phyloP scores from a whole-genome alignment of 2,113 vertebrate genomes.

The Poeciliopsis turrubarensis region DNA sequence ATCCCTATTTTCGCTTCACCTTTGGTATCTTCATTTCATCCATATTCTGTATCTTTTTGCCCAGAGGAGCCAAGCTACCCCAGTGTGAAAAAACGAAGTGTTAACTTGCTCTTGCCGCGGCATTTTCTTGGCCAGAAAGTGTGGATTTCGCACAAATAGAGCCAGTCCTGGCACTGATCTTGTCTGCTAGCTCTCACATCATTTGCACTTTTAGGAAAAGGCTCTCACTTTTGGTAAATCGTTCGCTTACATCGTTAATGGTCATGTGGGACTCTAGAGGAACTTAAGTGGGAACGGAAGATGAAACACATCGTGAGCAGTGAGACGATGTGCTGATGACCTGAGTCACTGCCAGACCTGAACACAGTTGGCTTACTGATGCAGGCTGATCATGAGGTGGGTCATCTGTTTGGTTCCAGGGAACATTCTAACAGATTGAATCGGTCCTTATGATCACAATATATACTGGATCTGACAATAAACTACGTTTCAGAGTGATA shows the following conservation, averaged over 20 bases:
- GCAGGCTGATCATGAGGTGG: slow-evolving; percentile 59
- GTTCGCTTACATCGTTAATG: slow-evolving; percentile 75
- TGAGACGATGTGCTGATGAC: slow-evolving; percentile 71
- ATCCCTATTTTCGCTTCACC: slow-evolving; percentile 26
- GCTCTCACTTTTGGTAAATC: slow-evolving; percentile 68
- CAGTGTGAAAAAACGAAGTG: slow-evolving; percentile 61
- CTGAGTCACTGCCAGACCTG: slow-evolving; percentile 61
- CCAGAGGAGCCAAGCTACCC: slow-evolving; percentile 56
- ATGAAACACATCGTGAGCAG: slow-evolving; percentile 65
- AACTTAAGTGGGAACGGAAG: slow-evolving; percentile 47
- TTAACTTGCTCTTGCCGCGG: slow-evolving; percentile 64
- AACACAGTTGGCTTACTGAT: slow-evolving; percentile 49
- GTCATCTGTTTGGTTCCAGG: slow-evolving; percentile 62
- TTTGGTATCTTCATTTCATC: slow-evolving; percentile 34
- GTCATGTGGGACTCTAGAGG: slow-evolving; percentile 56
- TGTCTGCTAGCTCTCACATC: slow-evolving; percentile 67
- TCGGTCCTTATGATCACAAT: slow-evolving; percentile 46
- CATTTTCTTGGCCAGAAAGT: slow-evolving; percentile 70
- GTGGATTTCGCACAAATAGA: slow-evolving; percentile 71
- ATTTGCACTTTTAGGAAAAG: slow-evolving; percentile 75
- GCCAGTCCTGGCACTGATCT: slow-evolving; percentile 58
- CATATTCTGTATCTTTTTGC: slow-evolving; percentile 41
- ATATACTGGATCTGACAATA: slow-evolving; percentile 44
- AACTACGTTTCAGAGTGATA: slow-evolving; percentile 17
- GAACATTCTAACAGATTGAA: slow-evolving; percentile 63